A percentile compares a stretch with the other conserved stretches of the same genome.
Conservation (phyloP, 2,888 invertebrate genomes). For the Lithophane semibrunnea region DNA sequence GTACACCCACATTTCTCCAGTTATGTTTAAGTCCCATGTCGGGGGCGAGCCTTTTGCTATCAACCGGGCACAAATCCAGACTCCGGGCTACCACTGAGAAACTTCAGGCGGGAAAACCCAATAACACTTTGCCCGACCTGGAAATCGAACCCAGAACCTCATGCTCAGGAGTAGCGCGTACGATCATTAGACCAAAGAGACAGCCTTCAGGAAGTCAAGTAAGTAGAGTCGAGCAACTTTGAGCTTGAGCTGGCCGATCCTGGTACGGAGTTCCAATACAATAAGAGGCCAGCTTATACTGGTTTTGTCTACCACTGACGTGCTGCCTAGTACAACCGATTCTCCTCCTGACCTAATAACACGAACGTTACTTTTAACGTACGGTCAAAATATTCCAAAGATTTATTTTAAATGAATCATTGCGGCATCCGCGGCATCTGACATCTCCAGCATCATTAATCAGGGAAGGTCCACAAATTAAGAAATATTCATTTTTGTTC, state of each 20-base stretch:
- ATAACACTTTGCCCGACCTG: too few species aligned
- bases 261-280: not conserved
- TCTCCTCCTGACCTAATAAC: constrained; percentile 38
- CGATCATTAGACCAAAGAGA: too few species aligned
- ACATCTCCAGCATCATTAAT: constrained; percentile 65
- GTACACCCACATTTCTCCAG: too few species aligned
- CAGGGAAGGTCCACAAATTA: constrained; percentile 63
- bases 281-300: not conserved
- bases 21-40: too few species aligned
- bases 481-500: constrained; percentile 59
- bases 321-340: not conserved
- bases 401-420: constrained; percentile 63
- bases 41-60: too few species aligned
- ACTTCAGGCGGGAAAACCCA: too few species aligned
- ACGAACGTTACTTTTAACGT: constrained; percentile 5
- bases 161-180: too few species aligned
- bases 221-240: not conserved
- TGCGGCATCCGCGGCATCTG: constrained; percentile 48
- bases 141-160: too few species aligned
- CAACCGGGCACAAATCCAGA: too few species aligned
- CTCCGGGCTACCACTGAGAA: too few species aligned
- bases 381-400: constrained; percentile 50
- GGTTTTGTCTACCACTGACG: not conserved
- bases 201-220: not conserved
- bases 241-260: not conserved